These are phyloP conservation scores for Nymphalis polychloros DNA, from an alignment of 2,888 invertebrate species.

Conservation along the genomic window DNA sequence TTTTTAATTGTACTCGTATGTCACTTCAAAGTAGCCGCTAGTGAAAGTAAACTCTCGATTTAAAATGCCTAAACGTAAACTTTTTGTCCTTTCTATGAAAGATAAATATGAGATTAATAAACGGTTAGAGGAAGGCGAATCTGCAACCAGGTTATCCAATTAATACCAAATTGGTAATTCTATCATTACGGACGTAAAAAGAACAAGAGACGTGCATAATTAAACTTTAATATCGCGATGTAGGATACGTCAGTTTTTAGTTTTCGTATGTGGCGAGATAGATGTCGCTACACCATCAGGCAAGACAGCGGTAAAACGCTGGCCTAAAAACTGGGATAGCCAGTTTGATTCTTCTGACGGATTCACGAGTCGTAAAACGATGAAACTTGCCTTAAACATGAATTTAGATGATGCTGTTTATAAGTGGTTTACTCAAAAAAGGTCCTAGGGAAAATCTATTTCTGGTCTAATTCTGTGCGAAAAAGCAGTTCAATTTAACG, in stretches of 20 bases:
- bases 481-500: background rate
- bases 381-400: constrained; percentile 36
- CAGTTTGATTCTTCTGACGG: constrained; percentile 37
- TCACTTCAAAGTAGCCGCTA: constrained; percentile 8
- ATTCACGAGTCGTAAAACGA: constrained; percentile 39
- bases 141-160: constrained; percentile 27
- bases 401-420: constrained; percentile 36
- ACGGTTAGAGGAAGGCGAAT: constrained; percentile 36
- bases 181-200: background rate
- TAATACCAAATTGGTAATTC: constrained; percentile 35
- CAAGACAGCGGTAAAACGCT: no score
- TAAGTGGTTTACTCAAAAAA: constrained; percentile 4
- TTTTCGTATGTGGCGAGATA: no score
- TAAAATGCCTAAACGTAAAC: constrained; percentile 30
- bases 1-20: background rate
- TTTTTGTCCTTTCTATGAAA: constrained; percentile 36
- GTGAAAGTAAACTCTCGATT: constrained; percentile 28
- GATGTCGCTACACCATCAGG: no score
- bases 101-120: constrained; percentile 37
- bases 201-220: no score
- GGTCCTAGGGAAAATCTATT: background rate
- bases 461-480: background rate
- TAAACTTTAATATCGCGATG: constrained; percentile 10
- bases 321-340: no score
- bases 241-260: no score